phyloP scores from a whole-genome alignment of 2,113 vertebrate genomes.

The Cnemophilus loriae region DNA sequence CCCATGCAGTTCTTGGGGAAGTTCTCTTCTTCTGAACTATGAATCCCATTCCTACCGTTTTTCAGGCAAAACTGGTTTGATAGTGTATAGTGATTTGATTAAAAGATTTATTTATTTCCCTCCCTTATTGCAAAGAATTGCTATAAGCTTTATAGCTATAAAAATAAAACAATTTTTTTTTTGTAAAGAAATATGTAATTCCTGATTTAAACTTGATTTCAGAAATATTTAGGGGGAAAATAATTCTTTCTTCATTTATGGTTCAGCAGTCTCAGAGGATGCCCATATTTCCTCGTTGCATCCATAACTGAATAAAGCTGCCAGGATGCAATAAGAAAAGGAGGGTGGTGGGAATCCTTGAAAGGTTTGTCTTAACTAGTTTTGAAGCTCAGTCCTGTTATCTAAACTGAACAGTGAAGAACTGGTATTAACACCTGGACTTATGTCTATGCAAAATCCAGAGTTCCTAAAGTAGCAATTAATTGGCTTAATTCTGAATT shows the following conservation, averaged over 20 bases:
- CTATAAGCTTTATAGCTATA: not conserved
- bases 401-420: slow-evolving; percentile 43
- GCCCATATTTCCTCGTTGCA: not conserved
- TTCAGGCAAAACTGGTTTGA: not conserved
- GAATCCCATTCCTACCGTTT: not conserved
- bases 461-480: slow-evolving; percentile 57
- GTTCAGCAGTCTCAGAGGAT: not conserved
- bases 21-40: not conserved
- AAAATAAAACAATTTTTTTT: not conserved
- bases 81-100: not conserved
- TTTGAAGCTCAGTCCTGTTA: slow-evolving; percentile 50
- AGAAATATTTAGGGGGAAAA: not conserved
- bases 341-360: not conserved
- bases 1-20: not conserved
- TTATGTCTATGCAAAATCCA: slow-evolving; percentile 3
- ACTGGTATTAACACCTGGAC: slow-evolving; percentile 52
- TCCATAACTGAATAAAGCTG: slow-evolving; percentile 33
- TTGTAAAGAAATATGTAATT: not conserved
- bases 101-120: not conserved
- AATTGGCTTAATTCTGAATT: slow-evolving; percentile 61
- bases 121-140: not conserved
- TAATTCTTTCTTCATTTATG: not conserved
- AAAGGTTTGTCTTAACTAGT: slow-evolving; percentile 35
- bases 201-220: not conserved
- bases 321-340: not conserved